Evolutionary conservation across 2,797 vertebrate species (phyloP).

Genomic region (Sus cebifrons): DNA sequence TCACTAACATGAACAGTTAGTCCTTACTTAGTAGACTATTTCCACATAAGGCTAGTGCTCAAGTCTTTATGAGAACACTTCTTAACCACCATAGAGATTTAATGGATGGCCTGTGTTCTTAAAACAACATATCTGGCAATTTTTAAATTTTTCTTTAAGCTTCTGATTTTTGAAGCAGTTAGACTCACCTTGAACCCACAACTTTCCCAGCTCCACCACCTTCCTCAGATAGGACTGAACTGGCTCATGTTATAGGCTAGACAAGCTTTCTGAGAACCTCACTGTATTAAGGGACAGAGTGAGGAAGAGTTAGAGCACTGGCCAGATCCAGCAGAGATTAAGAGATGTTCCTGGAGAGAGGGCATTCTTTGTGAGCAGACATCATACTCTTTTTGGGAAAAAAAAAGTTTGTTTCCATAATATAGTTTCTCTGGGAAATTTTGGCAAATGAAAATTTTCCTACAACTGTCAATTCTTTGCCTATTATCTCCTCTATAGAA

Average conservation of each 20-base stretch:
- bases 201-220: neutral
- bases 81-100: neutral
- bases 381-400: neutral
- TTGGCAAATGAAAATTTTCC: neutral
- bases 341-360: neutral
- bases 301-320: neutral
- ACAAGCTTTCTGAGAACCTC: neutral
- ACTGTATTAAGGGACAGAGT: neutral
- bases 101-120: neutral
- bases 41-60: neutral
- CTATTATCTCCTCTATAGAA: neutral
- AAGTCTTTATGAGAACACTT: neutral
- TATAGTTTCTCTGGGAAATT: neutral
- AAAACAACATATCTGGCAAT: neutral
- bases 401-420: neutral
- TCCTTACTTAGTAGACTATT: neutral
- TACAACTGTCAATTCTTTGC: neutral
- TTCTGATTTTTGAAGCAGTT: conserved; percentile 26
- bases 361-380: neutral
- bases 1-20: neutral
- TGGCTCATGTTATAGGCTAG: neutral
- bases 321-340: neutral
- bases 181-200: neutral
- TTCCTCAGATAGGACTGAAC: neutral
- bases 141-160: neutral